Base-by-base conservation (phyloP, 2,113 vertebrate species). In the Natator depressus region DNA sequence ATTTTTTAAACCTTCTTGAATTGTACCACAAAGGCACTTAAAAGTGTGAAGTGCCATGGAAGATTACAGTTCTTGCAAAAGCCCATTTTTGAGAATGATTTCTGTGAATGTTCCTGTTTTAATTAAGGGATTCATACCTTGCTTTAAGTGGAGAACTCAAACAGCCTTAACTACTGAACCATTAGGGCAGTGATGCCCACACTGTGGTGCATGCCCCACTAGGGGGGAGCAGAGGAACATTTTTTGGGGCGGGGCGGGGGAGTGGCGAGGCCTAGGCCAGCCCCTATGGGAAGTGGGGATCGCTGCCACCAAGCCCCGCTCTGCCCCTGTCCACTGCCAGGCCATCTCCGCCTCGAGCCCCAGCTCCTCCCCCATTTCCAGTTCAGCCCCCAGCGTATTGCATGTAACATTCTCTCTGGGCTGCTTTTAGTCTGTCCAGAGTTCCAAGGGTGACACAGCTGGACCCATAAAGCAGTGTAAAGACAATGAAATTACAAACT, bases 401-500 rank as follows among this genome's bases (percentile, higher is more conserved):
- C 8, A 46, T 84, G 80, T 81, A 12, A 50, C 31, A 54, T 81
- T 42, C 89, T 87, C 3, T 80, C 87, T 84, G 14, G 19, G 10
- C 49, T 89, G 49, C 51, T 92, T 93, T 89, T 78, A 31, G 85
- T 80, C 50, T 89, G 84, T 87, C 83, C n/a, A 51, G 31, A 91
- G n/a, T 86, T 42, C 89, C 51, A 80, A 38, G 55, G 27, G 57
- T 85, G 29, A 69, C 54, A 49, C 65, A 62, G 46, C 84, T 80
- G n/a, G 80, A n/a, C 75, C 90, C 91, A 79, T 82, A 89, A 35
- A 78, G 8, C 53, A 65, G 80, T 55, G 89, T 72, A 90, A 93
- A 96, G 90, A 12, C 16, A 96, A 89, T 72, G 50, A 95, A 79
- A 93, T 85, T 35, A 79, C 31, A 91, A 82, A 88, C 57, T 69